These are phyloP conservation scores for Acipenser transmontanus DNA, from an alignment of 2,797 vertebrate species.

Conservation along the genomic window DNA sequence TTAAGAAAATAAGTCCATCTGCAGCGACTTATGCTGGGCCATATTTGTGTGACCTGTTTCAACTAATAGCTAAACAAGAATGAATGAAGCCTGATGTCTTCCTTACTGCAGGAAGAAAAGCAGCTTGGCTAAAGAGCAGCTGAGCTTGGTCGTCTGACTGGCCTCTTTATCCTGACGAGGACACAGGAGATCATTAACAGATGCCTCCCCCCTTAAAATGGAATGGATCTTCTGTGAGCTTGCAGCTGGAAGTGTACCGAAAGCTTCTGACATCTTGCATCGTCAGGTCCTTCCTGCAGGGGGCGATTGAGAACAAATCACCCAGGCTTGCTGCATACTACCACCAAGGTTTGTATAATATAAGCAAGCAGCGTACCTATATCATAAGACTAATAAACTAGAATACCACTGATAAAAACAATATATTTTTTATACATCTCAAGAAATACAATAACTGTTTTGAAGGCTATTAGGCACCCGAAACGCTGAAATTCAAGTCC, in stretches of 20 bases:
- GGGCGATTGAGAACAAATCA: slow-evolving; percentile 77
- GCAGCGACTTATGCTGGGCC: no score
- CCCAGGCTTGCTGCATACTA: slow-evolving; percentile 73
- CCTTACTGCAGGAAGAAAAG: slow-evolving; percentile 71
- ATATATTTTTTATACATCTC: no score
- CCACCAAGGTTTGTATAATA: slow-evolving; percentile 63
- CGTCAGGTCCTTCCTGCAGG: slow-evolving; percentile 78
- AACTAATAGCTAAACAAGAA: no score
- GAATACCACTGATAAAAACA: no score
- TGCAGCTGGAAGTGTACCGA: slow-evolving; percentile 77
- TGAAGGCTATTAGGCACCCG: no score
- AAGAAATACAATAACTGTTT: no score
- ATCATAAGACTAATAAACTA: no score
- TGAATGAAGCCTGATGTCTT: neutral
- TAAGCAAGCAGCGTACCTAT: no score
- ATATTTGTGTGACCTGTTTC: no score
- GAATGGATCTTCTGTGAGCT: slow-evolving; percentile 76
- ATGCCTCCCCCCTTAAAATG: slow-evolving; percentile 81
- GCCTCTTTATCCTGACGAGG: slow-evolving; percentile 83
- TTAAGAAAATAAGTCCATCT: no score
- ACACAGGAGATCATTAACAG: slow-evolving; percentile 91
- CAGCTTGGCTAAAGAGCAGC: slow-evolving; percentile 79
- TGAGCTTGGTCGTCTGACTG: slow-evolving; percentile 82
- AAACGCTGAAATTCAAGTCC: no score
- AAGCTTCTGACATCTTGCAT: slow-evolving; percentile 70